Base-by-base conservation (phyloP, 1,140 invertebrate species). In the Drosophila micromelanica region DNA sequence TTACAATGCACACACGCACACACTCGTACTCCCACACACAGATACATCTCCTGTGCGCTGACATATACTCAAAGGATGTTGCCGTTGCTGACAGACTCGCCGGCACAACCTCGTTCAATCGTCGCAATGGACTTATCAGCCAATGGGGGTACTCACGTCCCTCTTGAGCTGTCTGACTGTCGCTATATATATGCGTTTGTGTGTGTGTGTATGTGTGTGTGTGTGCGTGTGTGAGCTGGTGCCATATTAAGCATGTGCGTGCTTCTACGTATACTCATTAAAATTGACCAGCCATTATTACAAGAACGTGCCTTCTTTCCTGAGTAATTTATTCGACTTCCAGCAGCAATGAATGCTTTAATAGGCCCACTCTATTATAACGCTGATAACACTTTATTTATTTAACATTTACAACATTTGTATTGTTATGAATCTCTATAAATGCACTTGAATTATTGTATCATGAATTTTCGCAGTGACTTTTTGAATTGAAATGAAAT, bases 211-310 rank as follows among this genome's bases (percentile, higher is more conserved):
- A 4, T 17, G 23, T 13, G 35, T 32, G 42, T 13, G 38, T n/a
- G 37, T 43, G 30, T 32, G 46, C 60, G 38, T 37, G 20, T 61
- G 46, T 67, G 32, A 45, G 17, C 15, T 40, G n/a, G 15, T 49
- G 32, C 20, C 20, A 45, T 51, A 57, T 63, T 67, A 45, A 49
- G 35, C 54, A 30, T 61, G 59, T 61, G 72, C 68, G 68, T 73
- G 75, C 65, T 75, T 64, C 60, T 72, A 54, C 67, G 82, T 78
- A 78, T 85, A 86, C 78, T 87, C 82, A 81, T 86, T 86, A 86
- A 87, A 86, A 86, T 86, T 78, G 78, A 86, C 74, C 64, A 81
- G 68, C 82, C 82, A 87, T 86, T 86, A 86, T 86, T 80, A 77
- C 75, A 37, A 63, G 42, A 87, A 86, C 82, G 81, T 86, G 81